These are phyloP conservation scores for Oophaga sylvatica DNA, from an alignment of 2,797 vertebrate genomes.

Conservation along the genomic window DNA sequence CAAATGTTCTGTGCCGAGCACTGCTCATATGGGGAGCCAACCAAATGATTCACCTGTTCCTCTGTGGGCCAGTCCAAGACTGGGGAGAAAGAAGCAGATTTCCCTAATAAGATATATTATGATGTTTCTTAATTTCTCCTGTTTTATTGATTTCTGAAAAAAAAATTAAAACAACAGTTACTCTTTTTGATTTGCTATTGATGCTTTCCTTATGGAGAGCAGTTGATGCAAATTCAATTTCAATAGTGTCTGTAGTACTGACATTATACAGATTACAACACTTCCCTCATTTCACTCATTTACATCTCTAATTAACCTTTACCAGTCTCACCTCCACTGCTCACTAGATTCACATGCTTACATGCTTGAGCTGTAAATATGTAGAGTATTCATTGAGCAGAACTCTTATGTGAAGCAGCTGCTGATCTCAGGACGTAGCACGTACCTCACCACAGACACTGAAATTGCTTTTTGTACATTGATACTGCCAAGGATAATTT, in stretches of 20 bases:
- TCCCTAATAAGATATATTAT: too few species aligned
- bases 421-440: neutral
- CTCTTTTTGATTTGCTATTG: too few species aligned
- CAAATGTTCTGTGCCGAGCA: too few species aligned
- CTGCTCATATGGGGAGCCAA: too few species aligned
- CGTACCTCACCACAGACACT: neutral
- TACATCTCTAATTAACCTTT: neutral
- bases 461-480: constrained; percentile 17
- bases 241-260: neutral
- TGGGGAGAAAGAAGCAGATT: too few species aligned
- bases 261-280: neutral
- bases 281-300: neutral
- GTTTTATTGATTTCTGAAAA: too few species aligned
- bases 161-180: too few species aligned
- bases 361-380: constrained; percentile 1
- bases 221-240: neutral
- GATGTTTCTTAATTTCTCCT: too few species aligned
- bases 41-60: too few species aligned
- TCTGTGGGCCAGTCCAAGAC: too few species aligned
- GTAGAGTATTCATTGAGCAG: neutral
- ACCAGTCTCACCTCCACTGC: neutral
- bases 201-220: neutral
- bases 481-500: constrained; percentile 1
- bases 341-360: neutral
- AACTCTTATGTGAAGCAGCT: neutral